Percentiles rank a stretch among this genome's conserved stretches.
These are phyloP conservation scores for Ochropleura leucogaster DNA, from an alignment of 2,888 invertebrate genomes.

Conservation along the genomic window DNA sequence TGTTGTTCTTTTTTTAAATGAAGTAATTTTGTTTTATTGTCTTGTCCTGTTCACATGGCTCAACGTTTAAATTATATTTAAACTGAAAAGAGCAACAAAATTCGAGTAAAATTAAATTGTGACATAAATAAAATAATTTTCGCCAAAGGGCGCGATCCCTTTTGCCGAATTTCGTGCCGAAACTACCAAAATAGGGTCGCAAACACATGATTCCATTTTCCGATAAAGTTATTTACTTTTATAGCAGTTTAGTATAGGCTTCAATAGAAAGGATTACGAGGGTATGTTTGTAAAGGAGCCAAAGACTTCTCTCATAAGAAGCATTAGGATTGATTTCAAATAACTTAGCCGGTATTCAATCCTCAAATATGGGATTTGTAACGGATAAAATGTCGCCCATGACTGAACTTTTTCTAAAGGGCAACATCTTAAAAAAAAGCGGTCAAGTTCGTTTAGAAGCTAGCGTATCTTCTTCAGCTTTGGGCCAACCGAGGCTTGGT, in stretches of 20 bases:
- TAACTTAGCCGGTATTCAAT: constrained; percentile 23
- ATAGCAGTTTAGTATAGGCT: constrained; percentile 2
- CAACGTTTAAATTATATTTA: background rate
- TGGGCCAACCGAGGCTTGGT: too few relatives aligned
- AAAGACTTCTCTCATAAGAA: background rate
- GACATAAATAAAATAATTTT: background rate
- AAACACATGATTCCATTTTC: constrained; percentile 8
- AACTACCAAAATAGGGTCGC: constrained; percentile 10
- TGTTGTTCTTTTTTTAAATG: too few relatives aligned
- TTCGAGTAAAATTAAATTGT: constrained; percentile 1
- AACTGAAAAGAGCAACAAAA: background rate
- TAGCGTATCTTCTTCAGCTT: background rate
- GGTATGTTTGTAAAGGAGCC: constrained; percentile 15
- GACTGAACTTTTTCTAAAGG: background rate
- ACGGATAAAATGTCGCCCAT: background rate
- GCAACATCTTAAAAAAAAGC: background rate
- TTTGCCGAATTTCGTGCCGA: background rate
- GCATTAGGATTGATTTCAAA: constrained; percentile 14
- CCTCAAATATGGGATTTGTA: constrained; percentile 30
- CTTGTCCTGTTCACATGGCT: background rate
- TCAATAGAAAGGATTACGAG: constrained; percentile 2
- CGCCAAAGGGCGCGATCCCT: background rate
- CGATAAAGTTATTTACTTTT: constrained; percentile 29
- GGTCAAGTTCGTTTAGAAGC: background rate
- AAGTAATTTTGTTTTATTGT: too few relatives aligned